These are phyloP conservation scores for Melozone crissalis DNA, from an alignment of 2,113 vertebrate species.

Conservation along the genomic window DNA sequence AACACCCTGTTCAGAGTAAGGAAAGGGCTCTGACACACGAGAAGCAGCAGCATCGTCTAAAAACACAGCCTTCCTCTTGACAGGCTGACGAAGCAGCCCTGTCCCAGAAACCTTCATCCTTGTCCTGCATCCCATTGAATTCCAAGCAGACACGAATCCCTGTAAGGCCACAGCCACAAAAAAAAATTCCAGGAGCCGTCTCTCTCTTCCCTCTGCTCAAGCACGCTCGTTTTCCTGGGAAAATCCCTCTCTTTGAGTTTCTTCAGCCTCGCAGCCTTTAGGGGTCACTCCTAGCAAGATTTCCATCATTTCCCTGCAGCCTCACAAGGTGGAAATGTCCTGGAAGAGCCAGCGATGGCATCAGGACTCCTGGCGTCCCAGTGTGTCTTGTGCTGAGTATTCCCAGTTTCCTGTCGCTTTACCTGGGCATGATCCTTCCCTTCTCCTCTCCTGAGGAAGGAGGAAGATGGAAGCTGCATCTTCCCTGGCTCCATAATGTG, in stretches of 20 bases:
- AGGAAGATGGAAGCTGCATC: background rate
- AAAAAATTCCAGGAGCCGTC: accelerated
- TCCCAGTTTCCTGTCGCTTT: background rate
- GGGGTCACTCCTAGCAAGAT: conserved; percentile 62
- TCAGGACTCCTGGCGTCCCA: background rate
- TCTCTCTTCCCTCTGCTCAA: background rate
- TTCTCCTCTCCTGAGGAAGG: background rate
- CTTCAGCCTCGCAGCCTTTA: conserved; percentile 45
- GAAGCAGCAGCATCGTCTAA: background rate
- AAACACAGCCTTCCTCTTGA: too few species aligned
- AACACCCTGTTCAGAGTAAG: accelerated
- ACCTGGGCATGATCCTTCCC: background rate
- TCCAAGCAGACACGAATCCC: accelerated
- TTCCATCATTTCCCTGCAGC: conserved; percentile 5
- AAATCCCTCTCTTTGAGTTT: conserved; percentile 1
- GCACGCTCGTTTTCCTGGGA: background rate
- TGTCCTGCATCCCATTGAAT: background rate
- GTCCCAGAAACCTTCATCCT: background rate
- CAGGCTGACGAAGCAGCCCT: too few species aligned
- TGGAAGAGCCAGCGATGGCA: background rate
- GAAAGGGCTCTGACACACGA: background rate
- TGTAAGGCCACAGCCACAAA: accelerated
- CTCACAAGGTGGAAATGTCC: background rate
- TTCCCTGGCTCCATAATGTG: background rate
- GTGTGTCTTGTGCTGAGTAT: accelerated